A percentile compares a stretch with the other conserved stretches of the same genome.
phyloP scores from a whole-genome alignment of 1,140 invertebrate genomes.

The Drosophila triauraria region DNA sequence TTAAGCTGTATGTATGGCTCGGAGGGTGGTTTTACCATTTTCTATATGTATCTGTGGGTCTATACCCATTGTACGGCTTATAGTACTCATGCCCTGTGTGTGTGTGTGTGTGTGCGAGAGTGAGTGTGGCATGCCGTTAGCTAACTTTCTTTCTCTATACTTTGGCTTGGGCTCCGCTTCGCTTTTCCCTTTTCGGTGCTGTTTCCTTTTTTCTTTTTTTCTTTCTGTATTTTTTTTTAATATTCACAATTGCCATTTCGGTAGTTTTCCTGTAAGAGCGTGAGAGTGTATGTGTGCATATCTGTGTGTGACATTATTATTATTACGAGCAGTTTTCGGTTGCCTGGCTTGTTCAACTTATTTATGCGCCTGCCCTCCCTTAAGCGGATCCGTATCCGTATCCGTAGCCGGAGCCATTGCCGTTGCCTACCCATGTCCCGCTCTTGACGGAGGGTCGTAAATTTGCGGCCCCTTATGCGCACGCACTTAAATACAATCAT shows the following conservation, averaged over 20 bases:
- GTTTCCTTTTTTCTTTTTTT: constrained; percentile 25
- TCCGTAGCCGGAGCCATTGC: constrained; percentile 21
- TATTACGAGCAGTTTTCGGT: constrained; percentile 81
- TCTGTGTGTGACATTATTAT: constrained; percentile 79
- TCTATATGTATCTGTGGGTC: constrained; percentile 60
- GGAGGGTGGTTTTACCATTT: constrained; percentile 81
- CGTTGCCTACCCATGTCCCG: constrained; percentile 10
- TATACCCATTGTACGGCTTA: constrained; percentile 61
- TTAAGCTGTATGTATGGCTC: constrained; percentile 55
- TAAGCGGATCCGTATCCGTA: constrained; percentile 24
- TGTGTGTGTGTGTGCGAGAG: constrained; percentile 22
- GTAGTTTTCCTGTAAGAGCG: constrained; percentile 61
- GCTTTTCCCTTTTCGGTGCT: constrained; percentile 23
- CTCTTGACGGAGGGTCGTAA: constrained; percentile 66
- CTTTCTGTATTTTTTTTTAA: constrained; percentile 65
- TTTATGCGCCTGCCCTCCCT: constrained; percentile 63
- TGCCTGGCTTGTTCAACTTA: constrained; percentile 78
- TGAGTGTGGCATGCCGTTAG: constrained; percentile 65
- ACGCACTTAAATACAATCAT: constrained; percentile 84
- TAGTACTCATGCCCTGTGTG: constrained; percentile 64
- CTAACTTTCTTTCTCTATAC: constrained; percentile 74
- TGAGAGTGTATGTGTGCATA: constrained; percentile 38
- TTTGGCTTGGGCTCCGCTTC: constrained; percentile 30
- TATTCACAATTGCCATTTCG: constrained; percentile 83
- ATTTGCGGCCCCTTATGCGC: constrained; percentile 77